phyloP scores from a whole-genome alignment of 2,797 vertebrate genomes.

The Gastrophryne carolinensis region DNA sequence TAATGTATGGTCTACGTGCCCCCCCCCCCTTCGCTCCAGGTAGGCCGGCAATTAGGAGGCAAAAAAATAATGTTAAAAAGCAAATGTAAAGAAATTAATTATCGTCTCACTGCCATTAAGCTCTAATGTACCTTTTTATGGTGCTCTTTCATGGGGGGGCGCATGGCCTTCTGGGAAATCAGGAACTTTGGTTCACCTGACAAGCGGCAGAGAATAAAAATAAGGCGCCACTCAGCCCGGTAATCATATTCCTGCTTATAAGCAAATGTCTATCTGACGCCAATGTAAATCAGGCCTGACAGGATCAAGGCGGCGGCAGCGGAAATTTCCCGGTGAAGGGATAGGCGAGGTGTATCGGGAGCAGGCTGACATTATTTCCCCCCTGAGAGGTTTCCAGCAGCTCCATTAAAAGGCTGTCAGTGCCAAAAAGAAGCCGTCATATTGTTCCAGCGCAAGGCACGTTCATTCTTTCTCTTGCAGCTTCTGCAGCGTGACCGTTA shows the following conservation, averaged over 20 bases:
- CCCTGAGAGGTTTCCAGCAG: not conserved
- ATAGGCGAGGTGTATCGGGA: not conserved
- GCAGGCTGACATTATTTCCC: not conserved
- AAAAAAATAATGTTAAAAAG: not conserved
- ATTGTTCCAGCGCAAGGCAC: too few relatives aligned
- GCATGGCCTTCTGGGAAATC: conserved; percentile 12
- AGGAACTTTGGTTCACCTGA: not conserved
- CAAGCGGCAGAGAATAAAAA: not conserved
- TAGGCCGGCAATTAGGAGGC: not conserved
- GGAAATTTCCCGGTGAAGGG: not conserved
- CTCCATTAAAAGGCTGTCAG: conserved; percentile 4
- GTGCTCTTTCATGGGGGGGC: not conserved
- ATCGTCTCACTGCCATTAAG: not conserved
- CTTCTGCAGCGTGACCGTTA: too few relatives aligned
- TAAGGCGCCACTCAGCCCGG: not conserved
- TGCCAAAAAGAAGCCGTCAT: too few relatives aligned
- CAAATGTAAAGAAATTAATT: conserved; percentile 14
- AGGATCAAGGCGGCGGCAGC: not conserved
- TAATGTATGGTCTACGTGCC: conserved; percentile 32
- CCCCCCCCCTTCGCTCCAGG: conserved; percentile 7
- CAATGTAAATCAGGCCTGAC: not conserved
- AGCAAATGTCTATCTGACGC: not conserved
- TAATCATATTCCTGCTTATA: not conserved
- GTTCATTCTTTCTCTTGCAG: too few relatives aligned
- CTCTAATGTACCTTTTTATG: not conserved